phyloP scores from a whole-genome alignment of 2,797 vertebrate genomes.

The Microctenopoma steveboyesi region DNA sequence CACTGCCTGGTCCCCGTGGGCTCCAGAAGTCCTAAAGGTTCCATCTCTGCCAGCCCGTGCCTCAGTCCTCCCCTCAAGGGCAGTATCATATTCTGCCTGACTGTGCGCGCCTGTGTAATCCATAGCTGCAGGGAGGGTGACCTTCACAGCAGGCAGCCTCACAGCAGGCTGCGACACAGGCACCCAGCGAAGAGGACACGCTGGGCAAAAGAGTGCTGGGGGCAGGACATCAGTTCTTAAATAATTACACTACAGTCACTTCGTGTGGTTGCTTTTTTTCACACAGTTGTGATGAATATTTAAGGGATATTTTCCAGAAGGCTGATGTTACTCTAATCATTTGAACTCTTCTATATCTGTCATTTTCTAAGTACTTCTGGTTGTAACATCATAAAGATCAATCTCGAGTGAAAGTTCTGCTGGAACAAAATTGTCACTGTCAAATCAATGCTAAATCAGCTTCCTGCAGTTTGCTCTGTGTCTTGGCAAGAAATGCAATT shows the following conservation, averaged over 20 bases:
- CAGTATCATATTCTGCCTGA: constrained; percentile 83
- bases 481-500: constrained; percentile 12
- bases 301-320: constrained; percentile 16
- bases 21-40: constrained; percentile 53
- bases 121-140: constrained; percentile 84
- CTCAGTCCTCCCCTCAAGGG: constrained; percentile 77
- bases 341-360: no score
- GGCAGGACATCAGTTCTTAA: constrained; percentile 46
- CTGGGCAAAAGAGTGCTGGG: constrained; percentile 46
- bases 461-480: background rate
- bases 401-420: background rate
- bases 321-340: background rate
- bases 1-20: constrained; percentile 23
- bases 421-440: background rate
- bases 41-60: constrained; percentile 43
- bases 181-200: constrained; percentile 58
- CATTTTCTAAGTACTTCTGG: no score
- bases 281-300: constrained; percentile 30
- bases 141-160: constrained; percentile 82
- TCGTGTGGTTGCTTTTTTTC: constrained; percentile 33
- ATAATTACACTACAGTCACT: constrained; percentile 56
- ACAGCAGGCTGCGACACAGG: constrained; percentile 67
- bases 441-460: background rate
- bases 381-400: background rate
- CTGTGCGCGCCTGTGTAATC: constrained; percentile 81